Conservation (phyloP, 37 sponge, comb jelly and placozoan species). For the Bolinopsis microptera region DNA sequence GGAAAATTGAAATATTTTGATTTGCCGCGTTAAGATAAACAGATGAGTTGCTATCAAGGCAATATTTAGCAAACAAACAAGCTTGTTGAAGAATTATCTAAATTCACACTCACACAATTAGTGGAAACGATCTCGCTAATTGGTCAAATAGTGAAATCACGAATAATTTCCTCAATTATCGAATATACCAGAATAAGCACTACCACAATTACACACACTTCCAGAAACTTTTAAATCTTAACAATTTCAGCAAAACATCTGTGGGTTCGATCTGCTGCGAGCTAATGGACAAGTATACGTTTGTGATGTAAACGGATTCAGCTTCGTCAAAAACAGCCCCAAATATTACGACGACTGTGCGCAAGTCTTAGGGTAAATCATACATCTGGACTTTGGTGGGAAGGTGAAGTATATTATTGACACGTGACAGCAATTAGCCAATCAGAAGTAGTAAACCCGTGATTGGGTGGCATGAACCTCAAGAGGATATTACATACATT, state of each 20-base stretch:
- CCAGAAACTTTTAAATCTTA: too few species aligned
- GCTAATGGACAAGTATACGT: constrained; percentile 93
- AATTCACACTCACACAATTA: too few species aligned
- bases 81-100: too few species aligned
- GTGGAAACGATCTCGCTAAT: too few species aligned
- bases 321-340: constrained; percentile 91
- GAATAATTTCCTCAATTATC: neutral
- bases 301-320: constrained; percentile 98
- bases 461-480: neutral
- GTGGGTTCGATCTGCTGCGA: constrained; percentile 94
- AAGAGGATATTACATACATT: too few species aligned
- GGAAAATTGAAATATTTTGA: too few species aligned
- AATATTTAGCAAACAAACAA: too few species aligned
- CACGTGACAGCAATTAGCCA: neutral
- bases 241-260: constrained; percentile 89
- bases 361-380: constrained; percentile 83
- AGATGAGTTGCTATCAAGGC: too few species aligned
- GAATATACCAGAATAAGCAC: too few species aligned
- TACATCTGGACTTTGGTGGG: neutral
- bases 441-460: neutral
- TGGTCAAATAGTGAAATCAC: neutral
- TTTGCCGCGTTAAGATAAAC: too few species aligned
- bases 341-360: constrained; percentile 96
- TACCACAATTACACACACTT: too few species aligned
- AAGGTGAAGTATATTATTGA: neutral